Conservation (phyloP, 2,113 vertebrate species). For the Dipodomys stephensi region DNA sequence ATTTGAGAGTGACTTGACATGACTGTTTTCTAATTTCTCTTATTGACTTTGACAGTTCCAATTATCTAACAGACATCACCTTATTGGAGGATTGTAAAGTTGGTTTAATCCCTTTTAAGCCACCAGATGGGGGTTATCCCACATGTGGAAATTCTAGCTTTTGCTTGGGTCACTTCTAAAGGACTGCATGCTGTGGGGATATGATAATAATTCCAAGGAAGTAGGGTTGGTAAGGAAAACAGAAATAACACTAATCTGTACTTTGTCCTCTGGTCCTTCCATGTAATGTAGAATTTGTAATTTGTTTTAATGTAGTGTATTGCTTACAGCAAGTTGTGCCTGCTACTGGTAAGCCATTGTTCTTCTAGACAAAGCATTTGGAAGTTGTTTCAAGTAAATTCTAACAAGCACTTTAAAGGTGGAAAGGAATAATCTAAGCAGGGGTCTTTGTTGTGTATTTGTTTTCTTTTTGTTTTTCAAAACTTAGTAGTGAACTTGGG, state of each 20-base stretch:
- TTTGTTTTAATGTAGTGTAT: not conserved
- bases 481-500: too few species aligned
- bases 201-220: not conserved
- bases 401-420: constrained; percentile 7
- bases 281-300: constrained; percentile 30
- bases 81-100: constrained; percentile 69
- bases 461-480: too few species aligned
- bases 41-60: constrained; percentile 77
- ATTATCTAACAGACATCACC: constrained; percentile 69
- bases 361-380: constrained; percentile 20
- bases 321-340: not conserved
- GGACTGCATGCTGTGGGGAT: not conserved
- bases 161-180: constrained; percentile 47
- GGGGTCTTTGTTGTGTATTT: too few species aligned
- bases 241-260: constrained; percentile 12
- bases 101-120: constrained; percentile 22
- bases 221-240: not conserved
- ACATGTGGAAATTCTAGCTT: constrained; percentile 24
- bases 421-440: not conserved
- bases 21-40: constrained; percentile 76
- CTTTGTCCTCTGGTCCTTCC: constrained; percentile 8
- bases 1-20: constrained; percentile 71
- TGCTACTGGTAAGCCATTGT: not conserved
- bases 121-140: not conserved
- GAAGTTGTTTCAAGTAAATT: constrained; percentile 45